Evolutionary conservation across 2,797 vertebrate species (phyloP).

Genomic region (Linurgus olivaceus): DNA sequence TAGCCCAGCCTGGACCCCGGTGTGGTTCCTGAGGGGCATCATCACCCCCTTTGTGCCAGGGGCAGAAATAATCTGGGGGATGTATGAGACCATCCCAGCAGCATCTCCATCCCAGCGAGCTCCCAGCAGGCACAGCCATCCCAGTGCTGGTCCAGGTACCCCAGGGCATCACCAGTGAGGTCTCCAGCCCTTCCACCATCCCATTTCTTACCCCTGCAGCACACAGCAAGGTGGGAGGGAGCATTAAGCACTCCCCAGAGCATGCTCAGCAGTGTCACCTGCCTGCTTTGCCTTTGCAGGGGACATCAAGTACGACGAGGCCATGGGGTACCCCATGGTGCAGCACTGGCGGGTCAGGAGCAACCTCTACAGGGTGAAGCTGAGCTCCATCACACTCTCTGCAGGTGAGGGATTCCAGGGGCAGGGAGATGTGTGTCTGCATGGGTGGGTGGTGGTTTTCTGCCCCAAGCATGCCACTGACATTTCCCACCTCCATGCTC

Average conservation of each 20-base stretch:
- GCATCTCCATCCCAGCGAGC: background rate
- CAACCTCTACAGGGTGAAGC: constrained; percentile 96
- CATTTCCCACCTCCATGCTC: background rate
- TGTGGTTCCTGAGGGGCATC: background rate
- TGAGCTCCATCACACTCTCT: constrained; percentile 93
- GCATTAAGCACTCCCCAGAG: rapidly evolving
- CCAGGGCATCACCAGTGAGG: rapidly evolving
- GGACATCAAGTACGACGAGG: constrained; percentile 91
- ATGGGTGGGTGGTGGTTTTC: background rate
- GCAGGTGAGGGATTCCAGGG: constrained; percentile 80
- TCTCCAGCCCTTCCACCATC: background rate
- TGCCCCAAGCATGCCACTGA: background rate
- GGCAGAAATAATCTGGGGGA: background rate
- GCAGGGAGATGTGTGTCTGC: rapidly evolving
- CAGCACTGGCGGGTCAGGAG: constrained; percentile 96
- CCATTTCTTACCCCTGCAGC: rapidly evolving
- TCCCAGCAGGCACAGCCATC: background rate
- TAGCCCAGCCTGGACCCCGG: background rate
- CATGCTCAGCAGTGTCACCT: rapidly evolving
- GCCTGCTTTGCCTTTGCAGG: constrained; percentile 69
- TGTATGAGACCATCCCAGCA: rapidly evolving
- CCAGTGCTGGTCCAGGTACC: rapidly evolving
- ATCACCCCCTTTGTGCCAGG: background rate
- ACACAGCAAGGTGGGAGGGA: rapidly evolving
- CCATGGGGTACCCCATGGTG: constrained; percentile 95